Evolutionary conservation across 1,140 invertebrate species (phyloP), one percentile per base, ranked within the genome.

Genomic region (Pygmarrhopalites habei): DNA sequence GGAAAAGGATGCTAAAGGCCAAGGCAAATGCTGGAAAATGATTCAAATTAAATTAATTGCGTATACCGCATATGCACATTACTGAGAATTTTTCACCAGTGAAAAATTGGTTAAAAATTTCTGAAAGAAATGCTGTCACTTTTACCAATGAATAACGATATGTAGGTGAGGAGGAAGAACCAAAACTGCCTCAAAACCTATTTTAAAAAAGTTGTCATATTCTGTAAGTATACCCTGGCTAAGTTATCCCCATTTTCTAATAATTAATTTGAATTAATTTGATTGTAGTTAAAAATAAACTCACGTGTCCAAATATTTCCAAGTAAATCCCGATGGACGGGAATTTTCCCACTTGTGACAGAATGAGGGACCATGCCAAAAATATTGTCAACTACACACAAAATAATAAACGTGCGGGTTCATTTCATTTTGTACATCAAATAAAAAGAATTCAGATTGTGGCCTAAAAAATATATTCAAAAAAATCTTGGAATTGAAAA

Each of bases 321-420:
- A 91, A 83, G 68, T 89, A 90, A 2, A 89, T 77, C 0, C 88
- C 88, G 72, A 90, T 89, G 69, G 86, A 85, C 49, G 88, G 88
- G 75, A 91, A 90, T 58, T 87, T 79, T 17, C 87, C 88, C 10
- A 91, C 83, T 52, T 66, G 65, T 10, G 43, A 26, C 7, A 70
- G 41, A n/a, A 70, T 65, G 10, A 70, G 60, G 7, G 62, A 59
- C 68, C 68, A 70, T 0, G 68, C 49, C 1, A 70, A 29, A 29
- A 70, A 70, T 0, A 70, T 59, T 17, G 65, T 63, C 21, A 70
- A 41, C 67, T 69, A 17, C 10, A 44, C 49, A 4, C 53, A n/a
- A 25, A 62, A 55, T 12, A 28, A 49, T 41, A 41, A 12, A 41
- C n/a, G n/a, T 41, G 39, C 12, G n/a, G n/a, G 39, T 12, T n/a